Evolutionary conservation across 2,797 vertebrate species (phyloP).

Genomic region (Chromobotia macracanthus): DNA sequence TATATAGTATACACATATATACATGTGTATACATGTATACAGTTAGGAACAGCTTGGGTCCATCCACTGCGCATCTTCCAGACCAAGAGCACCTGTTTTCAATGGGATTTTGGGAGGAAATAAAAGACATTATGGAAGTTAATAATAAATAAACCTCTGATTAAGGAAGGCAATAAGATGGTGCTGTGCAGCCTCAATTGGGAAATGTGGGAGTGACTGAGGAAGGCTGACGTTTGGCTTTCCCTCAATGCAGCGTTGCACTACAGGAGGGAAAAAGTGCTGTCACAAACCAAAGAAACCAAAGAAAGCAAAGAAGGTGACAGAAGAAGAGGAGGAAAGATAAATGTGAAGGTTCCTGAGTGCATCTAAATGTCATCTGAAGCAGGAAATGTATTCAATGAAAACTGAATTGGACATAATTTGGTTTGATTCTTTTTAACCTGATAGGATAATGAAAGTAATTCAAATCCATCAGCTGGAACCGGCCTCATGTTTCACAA

Average conservation of each 20-base stretch:
- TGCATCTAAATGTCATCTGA: conserved; percentile 5
- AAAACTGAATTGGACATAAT: background rate
- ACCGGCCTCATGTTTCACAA: background rate
- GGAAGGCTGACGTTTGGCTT: conserved; percentile 8
- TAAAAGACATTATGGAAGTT: background rate
- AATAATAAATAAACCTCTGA: background rate
- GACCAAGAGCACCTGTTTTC: background rate
- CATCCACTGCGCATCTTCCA: background rate
- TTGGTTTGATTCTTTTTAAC: conserved; percentile 8
- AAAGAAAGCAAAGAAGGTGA: conserved; percentile 20
- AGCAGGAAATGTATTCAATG: background rate
- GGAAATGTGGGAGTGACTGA: conserved; percentile 4
- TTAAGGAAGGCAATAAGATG: background rate
- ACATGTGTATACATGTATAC: no score
- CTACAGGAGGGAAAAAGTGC: conserved; percentile 42
- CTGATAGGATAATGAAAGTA: background rate
- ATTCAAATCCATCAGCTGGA: background rate
- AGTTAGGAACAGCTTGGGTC: background rate
- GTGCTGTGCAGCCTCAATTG: background rate
- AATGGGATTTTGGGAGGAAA: background rate
- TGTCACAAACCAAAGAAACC: conserved; percentile 11
- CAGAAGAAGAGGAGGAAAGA: background rate
- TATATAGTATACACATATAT: no score
- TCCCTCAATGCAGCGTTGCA: conserved; percentile 28
- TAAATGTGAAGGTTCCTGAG: background rate